These are phyloP conservation scores for Pantelozetes paolii DNA, from an alignment of 2,888 invertebrate genomes.

Conservation along the genomic window DNA sequence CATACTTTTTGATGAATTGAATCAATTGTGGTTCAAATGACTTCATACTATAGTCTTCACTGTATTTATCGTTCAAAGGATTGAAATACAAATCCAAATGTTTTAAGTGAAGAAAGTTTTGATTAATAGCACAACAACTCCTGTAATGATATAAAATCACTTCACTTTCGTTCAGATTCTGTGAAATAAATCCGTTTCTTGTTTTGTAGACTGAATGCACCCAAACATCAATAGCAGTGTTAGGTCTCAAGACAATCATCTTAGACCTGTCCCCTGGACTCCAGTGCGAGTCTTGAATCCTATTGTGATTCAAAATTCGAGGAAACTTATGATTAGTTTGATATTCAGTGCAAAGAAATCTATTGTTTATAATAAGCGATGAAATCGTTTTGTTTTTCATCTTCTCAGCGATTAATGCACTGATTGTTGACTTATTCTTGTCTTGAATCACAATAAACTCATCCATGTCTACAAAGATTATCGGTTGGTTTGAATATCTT, in stretches of 20 bases:
- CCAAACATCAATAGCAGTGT: not conserved
- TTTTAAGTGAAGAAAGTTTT: not conserved
- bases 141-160: not conserved
- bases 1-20: not conserved
- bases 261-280: not conserved
- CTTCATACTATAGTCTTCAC: not conserved
- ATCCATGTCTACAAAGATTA: constrained; percentile 4
- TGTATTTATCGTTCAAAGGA: not conserved
- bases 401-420: not conserved
- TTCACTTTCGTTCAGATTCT: not conserved
- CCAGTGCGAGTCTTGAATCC: not conserved
- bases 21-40: not conserved
- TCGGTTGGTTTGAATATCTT: not conserved
- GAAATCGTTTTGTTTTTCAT: not conserved
- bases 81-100: not conserved
- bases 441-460: not conserved
- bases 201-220: not conserved
- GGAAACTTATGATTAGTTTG: not conserved
- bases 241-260: not conserved
- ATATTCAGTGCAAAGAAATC: not conserved
- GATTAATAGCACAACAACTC: not conserved
- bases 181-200: not conserved
- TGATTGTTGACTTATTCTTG: not conserved
- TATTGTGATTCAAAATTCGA: not conserved
- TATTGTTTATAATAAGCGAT: not conserved